Evolutionary conservation across 2,888 invertebrate genomes (phyloP), one percentile per base, ranked within the genome.

Genomic region (Erebia palarica): DNA sequence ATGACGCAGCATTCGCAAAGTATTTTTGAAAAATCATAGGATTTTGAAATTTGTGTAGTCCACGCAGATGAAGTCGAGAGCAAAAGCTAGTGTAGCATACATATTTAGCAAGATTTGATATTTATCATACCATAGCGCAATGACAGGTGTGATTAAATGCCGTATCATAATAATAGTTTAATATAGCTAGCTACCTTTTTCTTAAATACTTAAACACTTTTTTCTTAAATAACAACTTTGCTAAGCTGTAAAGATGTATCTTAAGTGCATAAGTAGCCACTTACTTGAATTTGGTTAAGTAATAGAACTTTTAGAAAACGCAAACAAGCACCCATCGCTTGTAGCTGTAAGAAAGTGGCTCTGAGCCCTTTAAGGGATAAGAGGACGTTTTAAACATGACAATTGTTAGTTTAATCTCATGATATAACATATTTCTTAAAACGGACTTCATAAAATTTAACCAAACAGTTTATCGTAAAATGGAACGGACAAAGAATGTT

Each of bases 401-500:
- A 65, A 36, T 16, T 42, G 51, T 59, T 7, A 69, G 16, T 60
- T 58, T 61, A 69, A 51, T 60, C 59, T 44, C 14, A 51, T 58
- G 21, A 59, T 64, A 21, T 61, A 59, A 67, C 69, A 69, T 60
- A 70, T 68, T 60, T 18, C 36, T 67, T 42, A 60, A 70, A 67
- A 8, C 49, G 27, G 65, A 68, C 68, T 21, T 70, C 64, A 47
- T 47, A 44, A 11, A 44, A 13, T 47, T 13, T 47, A 47, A 47
- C 13, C 47, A 47, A 47, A 47, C 47, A 47, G 75, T 76, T 78
- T 78, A 78, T 64, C 66, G 71, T 72, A 74, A 78, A 77, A 79
- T 79, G 74, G 75, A 73, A 67, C 63, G 70, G 74, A 79, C 77
- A 79, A 80, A 74, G 75, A 72, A 68, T 58, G 69, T 74, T 71